Evolutionary conservation across 2,797 vertebrate genomes (phyloP), one percentile per base, ranked within the genome.

Genomic region (Philypnodon macrostomus): DNA sequence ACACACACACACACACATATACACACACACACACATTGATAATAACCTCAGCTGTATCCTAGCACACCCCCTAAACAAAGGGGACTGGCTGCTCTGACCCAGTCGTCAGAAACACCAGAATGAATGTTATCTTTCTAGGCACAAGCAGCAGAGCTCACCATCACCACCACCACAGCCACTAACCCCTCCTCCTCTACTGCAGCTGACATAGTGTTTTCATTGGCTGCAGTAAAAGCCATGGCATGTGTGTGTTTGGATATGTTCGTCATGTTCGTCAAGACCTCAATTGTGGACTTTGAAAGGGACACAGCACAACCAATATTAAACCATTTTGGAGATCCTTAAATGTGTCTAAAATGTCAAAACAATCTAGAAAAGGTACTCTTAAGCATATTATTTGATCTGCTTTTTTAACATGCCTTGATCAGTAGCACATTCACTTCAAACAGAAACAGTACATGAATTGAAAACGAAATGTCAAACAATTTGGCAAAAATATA

Each of bases 71-170:
- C 75, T 47, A 49, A 31, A 42, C 50, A 49, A 31, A 42, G 30
- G 56, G 57, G 52, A n/a, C n/a, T n/a, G n/a, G n/a, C n/a, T n/a
- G n/a, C n/a, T n/a, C n/a, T n/a, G n/a, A n/a, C n/a, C n/a, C n/a
- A n/a, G n/a, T n/a, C n/a, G n/a, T n/a, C n/a, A n/a, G n/a, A n/a
- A n/a, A n/a, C n/a, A n/a, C n/a, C n/a, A n/a, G 55, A 79, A 77
- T 81, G 79, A 85, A 85, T 79, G 77, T 84, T 83, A 74, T 84
- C 77, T 85, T 72, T 83, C 64, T 71, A 68, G 78, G 77, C 80
- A 77, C 82, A 81, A 85, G 68, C 79, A 82, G 80, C 75, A n/a
- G n/a, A n/a, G n/a, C n/a, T n/a, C n/a, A n/a, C n/a, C n/a, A n/a
- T n/a, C n/a, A n/a, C n/a, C n/a, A n/a, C n/a, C n/a, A 54, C 58